These are phyloP conservation scores for Saiga tatarica DNA, from an alignment of 2,113 vertebrate genomes.

Conservation along the genomic window DNA sequence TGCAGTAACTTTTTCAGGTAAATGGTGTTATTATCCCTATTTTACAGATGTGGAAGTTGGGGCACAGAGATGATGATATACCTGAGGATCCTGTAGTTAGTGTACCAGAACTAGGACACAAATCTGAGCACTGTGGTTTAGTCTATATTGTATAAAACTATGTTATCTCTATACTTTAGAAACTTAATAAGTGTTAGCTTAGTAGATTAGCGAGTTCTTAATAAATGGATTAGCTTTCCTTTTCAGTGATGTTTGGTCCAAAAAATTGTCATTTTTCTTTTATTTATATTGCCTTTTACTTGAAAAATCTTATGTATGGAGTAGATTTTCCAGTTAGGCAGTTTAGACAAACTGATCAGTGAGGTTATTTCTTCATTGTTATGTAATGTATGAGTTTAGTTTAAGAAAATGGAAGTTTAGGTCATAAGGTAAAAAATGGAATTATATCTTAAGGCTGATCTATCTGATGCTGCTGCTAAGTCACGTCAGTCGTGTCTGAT, in stretches of 20 bases:
- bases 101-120: background rate
- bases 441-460: background rate
- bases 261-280: background rate
- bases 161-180: background rate
- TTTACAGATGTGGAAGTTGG: background rate
- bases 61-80: background rate
- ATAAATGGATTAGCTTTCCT: background rate
- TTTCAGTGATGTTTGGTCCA: background rate
- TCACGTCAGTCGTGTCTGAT: too few species aligned
- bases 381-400: background rate
- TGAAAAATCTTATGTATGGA: background rate
- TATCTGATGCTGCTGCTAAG: background rate
- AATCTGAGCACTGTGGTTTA: background rate
- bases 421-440: background rate
- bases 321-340: background rate
- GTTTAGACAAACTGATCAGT: background rate
- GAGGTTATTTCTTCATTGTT: background rate
- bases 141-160: background rate
- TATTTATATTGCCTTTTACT: background rate
- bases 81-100: background rate
- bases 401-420: background rate
- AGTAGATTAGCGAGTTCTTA: constrained; percentile 5
- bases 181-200: background rate
- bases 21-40: background rate
- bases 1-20: background rate